Evolutionary conservation across 2,113 vertebrate species (phyloP).

Genomic region (Silurus asotus): DNA sequence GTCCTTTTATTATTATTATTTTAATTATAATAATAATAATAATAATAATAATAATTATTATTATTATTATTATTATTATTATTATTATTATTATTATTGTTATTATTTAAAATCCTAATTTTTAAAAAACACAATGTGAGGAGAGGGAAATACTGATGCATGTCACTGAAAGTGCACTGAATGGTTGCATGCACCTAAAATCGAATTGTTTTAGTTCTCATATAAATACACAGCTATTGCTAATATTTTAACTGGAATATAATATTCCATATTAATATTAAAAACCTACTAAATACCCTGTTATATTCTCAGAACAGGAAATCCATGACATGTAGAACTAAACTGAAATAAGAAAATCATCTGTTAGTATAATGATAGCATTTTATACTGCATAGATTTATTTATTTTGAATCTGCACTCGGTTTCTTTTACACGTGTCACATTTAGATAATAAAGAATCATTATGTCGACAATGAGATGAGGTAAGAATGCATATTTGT

Average conservation of each 20-base stretch:
- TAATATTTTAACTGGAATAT: not conserved
- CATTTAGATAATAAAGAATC: not conserved
- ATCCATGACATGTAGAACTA: not conserved
- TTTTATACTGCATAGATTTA: not conserved
- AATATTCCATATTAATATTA: not conserved
- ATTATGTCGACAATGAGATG: not conserved
- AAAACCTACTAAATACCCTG: not conserved
- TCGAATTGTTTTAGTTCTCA: not conserved
- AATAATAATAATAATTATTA: no score
- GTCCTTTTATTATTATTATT: no score
- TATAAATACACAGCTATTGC: not conserved
- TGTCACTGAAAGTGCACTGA: no score
- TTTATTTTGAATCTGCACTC: not conserved
- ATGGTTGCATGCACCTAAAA: not conserved
- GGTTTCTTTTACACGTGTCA: no score
- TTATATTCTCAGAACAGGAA: not conserved
- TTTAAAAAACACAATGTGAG: no score
- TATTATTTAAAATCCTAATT: no score
- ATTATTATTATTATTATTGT: no score
- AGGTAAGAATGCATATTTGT: not conserved
- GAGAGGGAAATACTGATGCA: no score
- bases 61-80: no score
- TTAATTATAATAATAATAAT: no score
- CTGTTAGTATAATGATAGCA: not conserved
- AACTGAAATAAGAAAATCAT: not conserved